Evolutionary conservation across 2,888 invertebrate species (phyloP), one percentile per base, ranked within the genome.

Genomic region (Agrochola litura): DNA sequence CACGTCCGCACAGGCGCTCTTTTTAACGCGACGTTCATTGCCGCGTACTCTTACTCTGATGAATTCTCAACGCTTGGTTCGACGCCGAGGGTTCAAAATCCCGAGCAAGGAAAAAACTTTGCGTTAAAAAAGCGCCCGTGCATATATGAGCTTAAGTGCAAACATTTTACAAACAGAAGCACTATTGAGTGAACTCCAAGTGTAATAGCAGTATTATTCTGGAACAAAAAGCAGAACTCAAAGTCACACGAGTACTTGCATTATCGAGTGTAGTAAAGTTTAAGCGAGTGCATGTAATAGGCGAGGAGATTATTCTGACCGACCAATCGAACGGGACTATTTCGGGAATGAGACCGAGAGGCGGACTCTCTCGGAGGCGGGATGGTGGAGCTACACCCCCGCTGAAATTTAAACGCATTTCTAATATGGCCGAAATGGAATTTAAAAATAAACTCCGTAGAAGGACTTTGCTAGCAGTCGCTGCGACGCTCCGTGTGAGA

Each of bases 251-350:
- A 71, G 79, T 76, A 72, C 79, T 72, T 56, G 41, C 76, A 78
- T 80, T 86, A 81, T 69, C 71, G 77, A 84, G 73, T 75, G 81
- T 78, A 88, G 86, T 88, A 86, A 84, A 90, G 82, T 90, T 89
- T 86, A 89, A 90, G 86, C 86, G 86, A 86, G 80, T 89, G 89
- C 88, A 90, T 91, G 89, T 94, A 92, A 94, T 94, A 95, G 94
- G 92, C 90, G 91, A 95, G 89, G 90, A 92, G 93, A 92, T 93
- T 91, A 91, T 89, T 88, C 88, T 81, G 86, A 88, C 89, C 94
- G 89, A 91, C 96, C 96, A 96, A 96, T 96, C 92, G 91, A 90
- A 90, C 76, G 91, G 89, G 91, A 91, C 91, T 94, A 93, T 94
- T 95, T 92, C 88, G 91, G 93, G 93, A 94, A 91, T 91, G 86